phyloP scores from a whole-genome alignment of 2,888 invertebrate genomes.

The Sabatieria punctata region DNA sequence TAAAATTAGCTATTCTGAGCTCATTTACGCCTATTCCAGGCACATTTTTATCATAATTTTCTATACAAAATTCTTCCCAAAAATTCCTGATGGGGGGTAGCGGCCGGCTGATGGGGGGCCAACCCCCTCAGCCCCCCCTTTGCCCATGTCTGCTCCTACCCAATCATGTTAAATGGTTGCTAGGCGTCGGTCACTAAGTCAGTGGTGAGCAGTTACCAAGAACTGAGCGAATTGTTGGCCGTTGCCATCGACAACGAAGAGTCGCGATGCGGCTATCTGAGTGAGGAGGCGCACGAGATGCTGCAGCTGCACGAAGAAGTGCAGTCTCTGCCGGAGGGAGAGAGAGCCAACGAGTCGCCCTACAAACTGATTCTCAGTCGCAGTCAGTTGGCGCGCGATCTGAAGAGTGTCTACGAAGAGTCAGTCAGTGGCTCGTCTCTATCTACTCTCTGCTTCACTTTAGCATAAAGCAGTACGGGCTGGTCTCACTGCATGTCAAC shows the following conservation, averaged over 20 bases:
- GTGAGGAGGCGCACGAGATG: slow-evolving; percentile 74
- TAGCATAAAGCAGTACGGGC: slow-evolving; percentile 32
- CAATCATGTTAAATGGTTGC: too few relatives aligned
- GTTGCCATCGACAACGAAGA: slow-evolving; percentile 72
- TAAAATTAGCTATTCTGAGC: too few relatives aligned
- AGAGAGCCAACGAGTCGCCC: slow-evolving; percentile 38
- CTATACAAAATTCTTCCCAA: too few relatives aligned
- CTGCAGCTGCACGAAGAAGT: slow-evolving; percentile 32
- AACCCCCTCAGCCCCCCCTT: too few relatives aligned
- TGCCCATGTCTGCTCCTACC: too few relatives aligned
- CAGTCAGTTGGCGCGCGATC: slow-evolving; percentile 61
- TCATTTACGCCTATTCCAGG: too few relatives aligned
- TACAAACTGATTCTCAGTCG: slow-evolving; percentile 62
- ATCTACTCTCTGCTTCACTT: slow-evolving; percentile 8
- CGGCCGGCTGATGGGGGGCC: too few relatives aligned
- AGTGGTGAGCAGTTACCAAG: slow-evolving; percentile 80
- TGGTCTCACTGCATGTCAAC: slow-evolving; percentile 35
- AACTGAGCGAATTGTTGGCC: slow-evolving; percentile 58
- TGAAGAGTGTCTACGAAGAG: slow-evolving; percentile 58
- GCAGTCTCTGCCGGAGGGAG: slow-evolving; percentile 27
- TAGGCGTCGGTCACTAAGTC: slow-evolving; percentile 78
- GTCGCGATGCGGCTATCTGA: slow-evolving; percentile 66
- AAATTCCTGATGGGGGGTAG: too few relatives aligned
- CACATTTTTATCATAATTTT: too few relatives aligned
- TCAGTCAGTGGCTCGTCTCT: slow-evolving; percentile 25